These are phyloP conservation scores for Archilochus colubris DNA, from an alignment of 2,113 vertebrate genomes.

Conservation along the genomic window DNA sequence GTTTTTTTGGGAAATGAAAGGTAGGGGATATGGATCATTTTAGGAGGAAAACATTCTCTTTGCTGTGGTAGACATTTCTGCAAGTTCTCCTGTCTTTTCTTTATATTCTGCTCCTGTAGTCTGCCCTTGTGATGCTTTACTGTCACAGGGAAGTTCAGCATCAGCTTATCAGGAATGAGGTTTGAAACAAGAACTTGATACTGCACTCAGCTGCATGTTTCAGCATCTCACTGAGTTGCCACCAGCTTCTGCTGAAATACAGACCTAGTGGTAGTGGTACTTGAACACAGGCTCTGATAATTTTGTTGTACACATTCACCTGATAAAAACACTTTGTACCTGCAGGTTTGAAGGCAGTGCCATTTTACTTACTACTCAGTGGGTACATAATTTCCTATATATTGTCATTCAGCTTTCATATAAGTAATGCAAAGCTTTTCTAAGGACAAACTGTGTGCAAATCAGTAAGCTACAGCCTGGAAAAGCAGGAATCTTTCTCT, in stretches of 20 bases:
- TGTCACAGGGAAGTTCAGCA: not conserved
- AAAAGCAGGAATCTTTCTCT: not conserved
- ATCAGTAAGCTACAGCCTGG: not conserved
- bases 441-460: not conserved
- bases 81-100: not conserved
- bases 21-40: not conserved
- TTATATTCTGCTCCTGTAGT: not conserved
- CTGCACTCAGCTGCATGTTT: slow-evolving; percentile 37
- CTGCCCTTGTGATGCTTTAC: not conserved
- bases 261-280: slow-evolving; percentile 7
- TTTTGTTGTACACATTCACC: not conserved
- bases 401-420: not conserved
- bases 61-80: not conserved
- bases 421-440: not conserved
- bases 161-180: slow-evolving; percentile 7
- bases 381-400: not conserved
- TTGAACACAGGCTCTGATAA: not conserved
- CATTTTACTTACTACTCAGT: not conserved
- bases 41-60: not conserved
- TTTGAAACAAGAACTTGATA: slow-evolving; percentile 27
- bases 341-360: not conserved
- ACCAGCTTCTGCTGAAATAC: slow-evolving; percentile 47
- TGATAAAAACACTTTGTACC: not conserved
- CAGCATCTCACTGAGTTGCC: slow-evolving; percentile 16
- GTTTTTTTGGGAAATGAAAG: not conserved